phyloP scores from a whole-genome alignment of 2,888 invertebrate genomes.

The Andrena flavipes region DNA sequence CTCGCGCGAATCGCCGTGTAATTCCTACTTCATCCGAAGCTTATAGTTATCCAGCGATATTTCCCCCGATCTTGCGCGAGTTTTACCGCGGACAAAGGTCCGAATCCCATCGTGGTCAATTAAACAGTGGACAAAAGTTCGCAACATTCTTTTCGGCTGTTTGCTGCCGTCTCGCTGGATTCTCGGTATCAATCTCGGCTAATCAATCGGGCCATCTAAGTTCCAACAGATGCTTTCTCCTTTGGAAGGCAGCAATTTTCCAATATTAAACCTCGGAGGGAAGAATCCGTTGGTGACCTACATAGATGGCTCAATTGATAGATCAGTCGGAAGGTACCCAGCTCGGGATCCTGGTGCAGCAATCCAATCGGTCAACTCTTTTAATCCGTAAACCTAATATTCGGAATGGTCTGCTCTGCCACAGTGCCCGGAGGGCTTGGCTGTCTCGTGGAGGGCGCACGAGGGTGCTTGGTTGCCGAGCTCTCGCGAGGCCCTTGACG shows the following conservation, averaged over 20 bases:
- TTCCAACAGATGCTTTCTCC: background rate
- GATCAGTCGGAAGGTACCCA: conserved; percentile 3
- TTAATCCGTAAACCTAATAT: conserved; percentile 13
- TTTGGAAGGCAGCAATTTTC: conserved; percentile 10
- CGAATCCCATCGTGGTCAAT: background rate
- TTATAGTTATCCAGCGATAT: conserved; percentile 32
- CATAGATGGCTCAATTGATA: conserved; percentile 7
- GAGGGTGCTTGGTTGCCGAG: background rate
- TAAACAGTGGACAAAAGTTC: background rate
- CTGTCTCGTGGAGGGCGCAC: background rate
- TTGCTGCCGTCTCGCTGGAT: background rate
- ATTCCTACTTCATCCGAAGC: conserved; percentile 38
- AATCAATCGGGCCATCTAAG: background rate
- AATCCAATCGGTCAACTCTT: conserved; percentile 15
- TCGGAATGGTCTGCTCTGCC: background rate
- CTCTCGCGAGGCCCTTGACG: background rate
- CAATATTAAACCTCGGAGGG: conserved; percentile 6
- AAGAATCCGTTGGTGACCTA: background rate
- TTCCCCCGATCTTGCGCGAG: background rate
- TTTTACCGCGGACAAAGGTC: background rate
- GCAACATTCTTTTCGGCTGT: background rate
- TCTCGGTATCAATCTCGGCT: background rate
- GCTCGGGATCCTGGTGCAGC: background rate
- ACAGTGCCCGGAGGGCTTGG: background rate
- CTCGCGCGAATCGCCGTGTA: conserved; percentile 23